Evolutionary conservation across 37 sponge, comb jelly and placozoan species (phyloP).

Genomic region (Geodia barretti): DNA sequence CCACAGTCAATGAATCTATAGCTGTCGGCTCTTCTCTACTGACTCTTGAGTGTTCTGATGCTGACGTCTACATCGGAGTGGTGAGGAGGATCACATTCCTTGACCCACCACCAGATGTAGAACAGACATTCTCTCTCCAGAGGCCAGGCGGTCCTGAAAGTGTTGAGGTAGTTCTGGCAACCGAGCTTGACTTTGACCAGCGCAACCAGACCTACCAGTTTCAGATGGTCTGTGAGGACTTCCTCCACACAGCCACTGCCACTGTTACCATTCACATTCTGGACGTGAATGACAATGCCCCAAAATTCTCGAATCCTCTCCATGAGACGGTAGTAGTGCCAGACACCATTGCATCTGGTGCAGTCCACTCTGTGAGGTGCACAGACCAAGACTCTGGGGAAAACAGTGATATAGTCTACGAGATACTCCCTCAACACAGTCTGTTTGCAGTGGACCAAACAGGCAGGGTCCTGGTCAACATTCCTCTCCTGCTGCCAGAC

Average conservation of each 20-base stretch:
- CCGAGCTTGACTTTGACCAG: not conserved
- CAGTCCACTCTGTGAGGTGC: conserved; percentile 4
- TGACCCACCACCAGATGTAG: not conserved
- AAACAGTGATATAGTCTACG: conserved; percentile 12
- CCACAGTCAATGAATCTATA: conserved; percentile 39
- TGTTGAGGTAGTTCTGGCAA: not conserved
- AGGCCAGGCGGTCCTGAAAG: not conserved
- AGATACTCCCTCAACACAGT: not conserved
- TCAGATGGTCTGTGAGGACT: not conserved
- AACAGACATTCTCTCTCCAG: conserved; percentile 9
- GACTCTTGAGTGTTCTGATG: conserved; percentile 18
- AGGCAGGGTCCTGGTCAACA: not conserved
- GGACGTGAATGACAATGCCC: conserved; percentile 65
- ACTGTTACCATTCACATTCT: conserved; percentile 30
- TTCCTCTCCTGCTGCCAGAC: not conserved
- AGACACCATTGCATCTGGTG: not conserved
- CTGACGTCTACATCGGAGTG: conserved; percentile 22
- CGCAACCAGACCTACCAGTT: not conserved
- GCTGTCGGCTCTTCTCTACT: conserved; percentile 11
- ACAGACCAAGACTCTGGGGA: conserved; percentile 34
- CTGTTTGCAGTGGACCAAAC: conserved; percentile 16
- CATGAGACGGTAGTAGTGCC: not conserved
- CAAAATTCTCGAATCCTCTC: conserved; percentile 21
- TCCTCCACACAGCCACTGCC: conserved; percentile 8
- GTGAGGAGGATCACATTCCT: conserved; percentile 1